Evolutionary conservation across 2,113 vertebrate genomes (phyloP), one percentile per base, ranked within the genome.

Genomic region (Zonotrichia leucophrys): DNA sequence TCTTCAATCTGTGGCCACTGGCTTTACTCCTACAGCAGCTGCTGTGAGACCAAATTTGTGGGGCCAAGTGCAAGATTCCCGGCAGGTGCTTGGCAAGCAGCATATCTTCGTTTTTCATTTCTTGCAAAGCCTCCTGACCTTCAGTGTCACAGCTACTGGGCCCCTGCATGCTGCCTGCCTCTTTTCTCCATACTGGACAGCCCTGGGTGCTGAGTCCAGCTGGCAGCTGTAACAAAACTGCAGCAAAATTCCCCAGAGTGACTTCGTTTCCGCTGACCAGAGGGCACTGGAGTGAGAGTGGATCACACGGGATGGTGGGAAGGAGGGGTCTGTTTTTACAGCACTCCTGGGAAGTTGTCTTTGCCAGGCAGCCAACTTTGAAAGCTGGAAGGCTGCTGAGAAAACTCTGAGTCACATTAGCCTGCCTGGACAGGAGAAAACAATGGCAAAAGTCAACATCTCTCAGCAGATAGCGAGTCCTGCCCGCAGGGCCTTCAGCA

Each of bases 331-430:
- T 87, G 83, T 75, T 90, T 93, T 88, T 55, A 95, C 85, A 94
- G 85, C 47, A 27, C 73, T 92, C 95, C 84, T 89, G 85, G 73
- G 68, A 95, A 94, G 87, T 49, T 95, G 82, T 67, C 82, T 87
- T 73, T 95, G 92, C 88, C 86, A 85, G 25, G 59, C 75, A 87
- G 82, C 85, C 76, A 75, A 78, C 77, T 92, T 83, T 1, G 14
- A 95, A 95, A 96, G 72, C 83, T 91, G 79, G 77, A 94, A 92
- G 50, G 60, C 69, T 0, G 1, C 46, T 96, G 84, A 94, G 93
- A 93, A 92, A 95, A 88, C 86, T 93, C 72, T 78, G 93, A 95
- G 80, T 92, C 94, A 95, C 1, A 7, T 95, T 63, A 96, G 92
- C 50, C 85, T 90, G 95, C 95, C 89, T 84, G 92, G 76, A 93